Percentiles rank a stretch among this genome's conserved stretches.
Conservation (phyloP, 1,140 invertebrate genomes). For the Hylaeus volcanicus region DNA sequence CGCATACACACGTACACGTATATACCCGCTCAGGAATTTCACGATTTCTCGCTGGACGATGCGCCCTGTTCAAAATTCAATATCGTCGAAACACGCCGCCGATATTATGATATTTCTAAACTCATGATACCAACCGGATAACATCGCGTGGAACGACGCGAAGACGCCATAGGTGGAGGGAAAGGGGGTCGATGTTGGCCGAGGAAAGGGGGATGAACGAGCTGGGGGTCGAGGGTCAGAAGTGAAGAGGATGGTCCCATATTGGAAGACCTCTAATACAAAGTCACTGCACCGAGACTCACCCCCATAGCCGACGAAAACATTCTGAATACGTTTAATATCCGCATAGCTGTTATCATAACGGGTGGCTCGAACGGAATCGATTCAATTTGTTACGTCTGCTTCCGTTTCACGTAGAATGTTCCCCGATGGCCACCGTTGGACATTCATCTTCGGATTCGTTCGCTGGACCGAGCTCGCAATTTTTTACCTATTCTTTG, state of each 20-base stretch:
- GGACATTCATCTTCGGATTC: too few species aligned
- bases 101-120: constrained; percentile 70
- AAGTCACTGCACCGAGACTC: constrained; percentile 42
- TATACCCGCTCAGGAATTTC: background rate
- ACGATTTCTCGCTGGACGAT: constrained; percentile 19
- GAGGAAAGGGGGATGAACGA: background rate
- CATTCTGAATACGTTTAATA: constrained; percentile 65
- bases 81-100: constrained; percentile 65
- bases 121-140: constrained; percentile 60
- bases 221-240: constrained; percentile 11
- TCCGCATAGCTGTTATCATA: constrained; percentile 58
- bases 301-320: constrained; percentile 44
- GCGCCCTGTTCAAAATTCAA: constrained; percentile 63
- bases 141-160: constrained; percentile 47
- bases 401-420: background rate
- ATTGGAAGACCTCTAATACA: constrained; percentile 68
- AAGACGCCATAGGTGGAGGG: background rate
- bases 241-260: constrained; percentile 52
- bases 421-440: too few species aligned
- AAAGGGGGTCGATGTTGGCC: constrained; percentile 5
- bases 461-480: too few species aligned
- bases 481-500: too few species aligned
- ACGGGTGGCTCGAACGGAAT: constrained; percentile 37
- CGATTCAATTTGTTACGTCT: background rate
- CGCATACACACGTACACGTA: too few species aligned